Percentiles rank a stretch among this genome's conserved stretches.
These are phyloP conservation scores for crab-eating macaque (Macaca fascicularis) DNA, from an alignment of 2,113 vertebrate genomes.

Conservation along the genomic window DNA sequence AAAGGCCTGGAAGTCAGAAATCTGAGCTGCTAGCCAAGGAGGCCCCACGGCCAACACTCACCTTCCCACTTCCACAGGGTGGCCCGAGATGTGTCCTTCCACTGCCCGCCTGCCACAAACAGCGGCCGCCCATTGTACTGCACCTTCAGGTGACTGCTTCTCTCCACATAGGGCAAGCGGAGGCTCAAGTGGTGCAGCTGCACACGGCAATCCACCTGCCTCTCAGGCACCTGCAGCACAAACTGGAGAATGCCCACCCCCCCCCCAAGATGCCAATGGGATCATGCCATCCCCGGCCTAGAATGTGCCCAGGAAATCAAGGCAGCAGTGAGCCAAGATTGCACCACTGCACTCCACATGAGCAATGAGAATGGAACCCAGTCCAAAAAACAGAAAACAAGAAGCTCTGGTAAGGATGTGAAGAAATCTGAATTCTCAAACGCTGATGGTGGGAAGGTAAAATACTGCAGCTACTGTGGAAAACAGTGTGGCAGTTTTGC, in stretches of 20 bases:
- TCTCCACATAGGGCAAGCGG: conserved; percentile 81
- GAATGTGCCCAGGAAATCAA: too few relatives aligned
- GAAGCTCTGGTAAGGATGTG: not conserved
- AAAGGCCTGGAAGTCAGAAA: not conserved
- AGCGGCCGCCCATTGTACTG: conserved; percentile 85
- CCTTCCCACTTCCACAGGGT: conserved; percentile 89
- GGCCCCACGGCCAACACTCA: conserved; percentile 53
- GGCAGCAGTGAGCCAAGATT: too few relatives aligned
- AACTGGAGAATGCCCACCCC: conserved; percentile 79
- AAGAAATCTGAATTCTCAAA: too few relatives aligned
- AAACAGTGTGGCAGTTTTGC: too few relatives aligned
- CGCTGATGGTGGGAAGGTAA: not conserved
- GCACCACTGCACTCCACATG: too few relatives aligned
- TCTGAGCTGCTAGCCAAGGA: accelerated
- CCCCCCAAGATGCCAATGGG: not conserved
- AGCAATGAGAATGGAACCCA: not conserved
- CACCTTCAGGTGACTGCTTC: conserved; percentile 89
- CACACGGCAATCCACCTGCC: conserved; percentile 86
- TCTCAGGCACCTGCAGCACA: conserved; percentile 86
- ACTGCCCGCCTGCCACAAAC: conserved; percentile 86
- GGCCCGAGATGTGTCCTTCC: conserved; percentile 84
- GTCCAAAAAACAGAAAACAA: not conserved
- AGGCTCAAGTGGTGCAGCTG: conserved; percentile 86
- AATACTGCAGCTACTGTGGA: not conserved
- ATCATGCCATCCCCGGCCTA: not conserved